Evolutionary conservation across 2,888 invertebrate species (phyloP).

Genomic region (Macaria notata): DNA sequence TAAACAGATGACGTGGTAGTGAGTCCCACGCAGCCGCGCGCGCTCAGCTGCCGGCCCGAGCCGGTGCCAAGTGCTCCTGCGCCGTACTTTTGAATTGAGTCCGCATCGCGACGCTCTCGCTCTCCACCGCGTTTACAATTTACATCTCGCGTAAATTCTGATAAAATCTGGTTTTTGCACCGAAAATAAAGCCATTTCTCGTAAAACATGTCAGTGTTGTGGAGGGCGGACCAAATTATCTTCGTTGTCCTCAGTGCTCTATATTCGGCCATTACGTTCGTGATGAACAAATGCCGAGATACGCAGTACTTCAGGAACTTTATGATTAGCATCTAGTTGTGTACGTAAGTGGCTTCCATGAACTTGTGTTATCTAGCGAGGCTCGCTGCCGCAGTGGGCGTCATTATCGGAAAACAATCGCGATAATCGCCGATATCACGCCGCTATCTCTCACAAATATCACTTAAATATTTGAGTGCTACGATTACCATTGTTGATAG

Average conservation of each 20-base stretch:
- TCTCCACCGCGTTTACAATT: conserved; percentile 46
- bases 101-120: conserved; percentile 42
- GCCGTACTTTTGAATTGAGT: conserved; percentile 54
- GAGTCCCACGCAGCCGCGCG: conserved; percentile 47
- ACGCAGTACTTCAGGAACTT: conserved; percentile 53
- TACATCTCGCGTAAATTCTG: conserved; percentile 29
- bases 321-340: conserved; percentile 53
- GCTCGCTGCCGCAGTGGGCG: conserved; percentile 20
- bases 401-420: conserved; percentile 22
- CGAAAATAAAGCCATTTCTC: conserved; percentile 24
- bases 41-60: conserved; percentile 29
- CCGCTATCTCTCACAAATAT: conserved; percentile 16
- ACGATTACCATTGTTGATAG: conserved; percentile 20
- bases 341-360: conserved; percentile 22
- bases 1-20: conserved; percentile 35
- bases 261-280: conserved; percentile 47
- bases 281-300: conserved; percentile 53
- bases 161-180: conserved; percentile 36
- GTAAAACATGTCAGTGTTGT: conserved; percentile 52
- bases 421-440: conserved; percentile 18
- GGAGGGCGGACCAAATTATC: conserved; percentile 45
- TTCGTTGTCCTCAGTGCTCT: conserved; percentile 44
- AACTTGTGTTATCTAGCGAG: conserved; percentile 23
- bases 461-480: conserved; percentile 21
- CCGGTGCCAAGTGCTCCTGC: conserved; percentile 70